Conservation (phyloP, 2,888 invertebrate species). For the Harmothoe impar region DNA sequence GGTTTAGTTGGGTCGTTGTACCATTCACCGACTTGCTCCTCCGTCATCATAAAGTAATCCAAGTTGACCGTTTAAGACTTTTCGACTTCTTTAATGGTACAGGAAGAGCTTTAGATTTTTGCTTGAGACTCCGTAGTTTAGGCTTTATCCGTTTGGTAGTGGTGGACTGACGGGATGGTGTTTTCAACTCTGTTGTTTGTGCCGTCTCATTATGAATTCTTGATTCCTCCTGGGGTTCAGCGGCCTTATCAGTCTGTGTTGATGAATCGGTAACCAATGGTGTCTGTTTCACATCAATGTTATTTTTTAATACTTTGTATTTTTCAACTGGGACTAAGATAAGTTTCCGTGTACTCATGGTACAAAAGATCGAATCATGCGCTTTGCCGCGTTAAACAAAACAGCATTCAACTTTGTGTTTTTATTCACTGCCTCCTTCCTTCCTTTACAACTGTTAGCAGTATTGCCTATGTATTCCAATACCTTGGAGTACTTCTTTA, state of each 20-base stretch:
- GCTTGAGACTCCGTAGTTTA: too few relatives aligned
- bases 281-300: too few relatives aligned
- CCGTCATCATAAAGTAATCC: too few relatives aligned
- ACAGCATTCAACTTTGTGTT: not conserved
- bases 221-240: not conserved
- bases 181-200: not conserved
- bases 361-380: not conserved
- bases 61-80: too few relatives aligned
- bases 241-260: not conserved
- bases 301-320: not conserved
- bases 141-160: too few relatives aligned
- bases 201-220: not conserved
- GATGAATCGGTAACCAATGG: too few relatives aligned
- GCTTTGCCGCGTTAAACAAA: not conserved
- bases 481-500: not conserved
- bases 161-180: not conserved
- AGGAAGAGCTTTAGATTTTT: too few relatives aligned
- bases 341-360: not conserved
- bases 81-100: too few relatives aligned
- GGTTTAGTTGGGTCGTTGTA: not conserved
- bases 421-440: not conserved
- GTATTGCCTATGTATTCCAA: not conserved
- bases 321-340: constrained; percentile 7
- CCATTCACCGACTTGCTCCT: not conserved
- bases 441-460: not conserved